Evolutionary conservation across 2,888 invertebrate genomes (phyloP).

Genomic region (Dryocosmus kuriphilus): DNA sequence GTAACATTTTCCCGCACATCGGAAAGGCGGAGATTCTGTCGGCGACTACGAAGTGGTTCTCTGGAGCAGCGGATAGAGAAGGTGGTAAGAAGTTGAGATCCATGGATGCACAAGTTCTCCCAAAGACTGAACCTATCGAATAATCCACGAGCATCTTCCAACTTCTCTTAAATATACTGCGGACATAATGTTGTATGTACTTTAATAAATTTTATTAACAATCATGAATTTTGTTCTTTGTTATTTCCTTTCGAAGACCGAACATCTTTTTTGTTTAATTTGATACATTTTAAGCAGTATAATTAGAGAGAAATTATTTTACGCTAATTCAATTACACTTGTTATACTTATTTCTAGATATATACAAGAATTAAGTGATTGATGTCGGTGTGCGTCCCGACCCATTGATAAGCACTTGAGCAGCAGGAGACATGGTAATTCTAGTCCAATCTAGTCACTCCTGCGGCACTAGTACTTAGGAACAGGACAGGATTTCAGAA

Average conservation of each 20-base stretch:
- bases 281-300: background rate
- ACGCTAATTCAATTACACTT: background rate
- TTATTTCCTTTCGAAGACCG: background rate
- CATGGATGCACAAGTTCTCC: conserved; percentile 1
- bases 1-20: conserved; percentile 20
- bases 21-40: conserved; percentile 18
- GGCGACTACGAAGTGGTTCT: conserved; percentile 14
- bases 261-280: background rate
- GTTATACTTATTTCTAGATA: background rate
- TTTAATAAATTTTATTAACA: conserved; percentile 30
- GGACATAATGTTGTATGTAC: conserved; percentile 7
- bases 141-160: background rate
- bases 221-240: background rate
- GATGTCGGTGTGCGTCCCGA: conserved; percentile 74
- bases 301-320: background rate
- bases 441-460: conserved; percentile 82
- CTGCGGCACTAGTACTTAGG: conserved; percentile 97
- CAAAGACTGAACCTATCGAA: conserved; percentile 8
- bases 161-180: background rate
- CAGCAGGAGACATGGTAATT: conserved; percentile 87
- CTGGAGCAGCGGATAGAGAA: conserved; percentile 12
- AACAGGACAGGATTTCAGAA: conserved; percentile 83
- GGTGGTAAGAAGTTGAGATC: conserved; percentile 14
- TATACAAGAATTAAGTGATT: background rate
- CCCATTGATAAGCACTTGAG: conserved; percentile 94